Conservation (phyloP, 2,797 vertebrate species). For the Labeo calbasu region DNA sequence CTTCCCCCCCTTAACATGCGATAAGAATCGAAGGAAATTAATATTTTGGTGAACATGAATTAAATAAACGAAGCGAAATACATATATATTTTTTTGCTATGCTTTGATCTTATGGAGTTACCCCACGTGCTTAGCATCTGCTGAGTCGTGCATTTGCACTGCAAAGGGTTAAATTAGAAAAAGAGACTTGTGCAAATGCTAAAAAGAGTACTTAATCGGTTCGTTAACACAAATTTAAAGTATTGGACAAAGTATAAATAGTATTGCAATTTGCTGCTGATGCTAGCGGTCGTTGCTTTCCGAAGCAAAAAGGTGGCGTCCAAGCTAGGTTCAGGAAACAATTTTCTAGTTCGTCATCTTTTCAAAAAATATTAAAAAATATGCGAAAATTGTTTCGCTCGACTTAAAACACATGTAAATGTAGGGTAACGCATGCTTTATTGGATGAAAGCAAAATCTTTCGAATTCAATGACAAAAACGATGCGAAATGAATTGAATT, state of each 20-base stretch:
- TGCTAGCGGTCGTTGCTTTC: constrained; percentile 71
- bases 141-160: constrained; percentile 11
- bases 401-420: constrained; percentile 76
- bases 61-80: background rate
- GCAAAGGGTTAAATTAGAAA: constrained; percentile 28
- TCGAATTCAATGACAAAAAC: constrained; percentile 43
- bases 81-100: background rate
- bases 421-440: constrained; percentile 69
- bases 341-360: constrained; percentile 98
- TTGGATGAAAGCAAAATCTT: constrained; percentile 51
- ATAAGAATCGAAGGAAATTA: background rate
- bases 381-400: constrained; percentile 81
- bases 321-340: constrained; percentile 77
- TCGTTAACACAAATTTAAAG: background rate
- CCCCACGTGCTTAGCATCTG: constrained; percentile 47
- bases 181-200: background rate
- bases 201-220: background rate
- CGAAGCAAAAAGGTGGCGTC: constrained; percentile 94
- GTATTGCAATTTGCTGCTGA: constrained; percentile 47
- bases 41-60: background rate
- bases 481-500: constrained; percentile 66
- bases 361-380: constrained; percentile 99
- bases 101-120: constrained; percentile 35
- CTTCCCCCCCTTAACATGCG: background rate
- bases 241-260: background rate